A percentile compares a stretch with the other conserved stretches of the same genome.
These are phyloP conservation scores for Protobothrops flavoviridis DNA, from an alignment of 2,113 vertebrate genomes.

Conservation along the genomic window DNA sequence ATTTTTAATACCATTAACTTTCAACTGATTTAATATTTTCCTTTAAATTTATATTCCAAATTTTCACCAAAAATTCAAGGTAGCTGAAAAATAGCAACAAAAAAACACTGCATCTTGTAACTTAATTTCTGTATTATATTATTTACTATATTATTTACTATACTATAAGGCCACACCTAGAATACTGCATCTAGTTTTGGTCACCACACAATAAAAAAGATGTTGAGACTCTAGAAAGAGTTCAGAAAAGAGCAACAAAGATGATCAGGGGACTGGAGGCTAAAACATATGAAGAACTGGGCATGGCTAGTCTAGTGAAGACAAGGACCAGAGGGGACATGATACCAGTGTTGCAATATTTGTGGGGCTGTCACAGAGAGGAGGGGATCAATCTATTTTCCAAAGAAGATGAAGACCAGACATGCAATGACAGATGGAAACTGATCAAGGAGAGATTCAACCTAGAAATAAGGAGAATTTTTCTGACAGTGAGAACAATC, in stretches of 20 bases:
- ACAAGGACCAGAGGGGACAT: background rate
- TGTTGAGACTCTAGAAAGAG: background rate
- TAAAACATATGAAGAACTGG: background rate
- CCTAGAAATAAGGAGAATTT: background rate
- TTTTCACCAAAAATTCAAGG: background rate
- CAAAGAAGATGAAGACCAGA: background rate
- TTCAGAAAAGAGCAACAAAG: background rate
- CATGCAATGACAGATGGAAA: background rate
- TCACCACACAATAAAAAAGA: background rate
- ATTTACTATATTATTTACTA: background rate
- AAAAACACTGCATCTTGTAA: background rate
- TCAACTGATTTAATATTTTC: background rate
- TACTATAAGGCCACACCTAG: background rate
- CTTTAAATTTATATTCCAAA: background rate
- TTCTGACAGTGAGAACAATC: background rate
- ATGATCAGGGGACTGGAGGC: background rate
- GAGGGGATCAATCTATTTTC: background rate
- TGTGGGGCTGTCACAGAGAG: background rate
- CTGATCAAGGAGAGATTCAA: background rate
- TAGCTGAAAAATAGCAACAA: background rate
- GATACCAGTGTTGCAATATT: background rate
- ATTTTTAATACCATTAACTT: background rate
- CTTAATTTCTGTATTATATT: background rate
- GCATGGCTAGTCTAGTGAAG: background rate
- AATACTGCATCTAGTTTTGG: background rate